These are phyloP conservation scores for Malthinus seriepunctatus DNA, from an alignment of 2,888 invertebrate species.

Conservation along the genomic window DNA sequence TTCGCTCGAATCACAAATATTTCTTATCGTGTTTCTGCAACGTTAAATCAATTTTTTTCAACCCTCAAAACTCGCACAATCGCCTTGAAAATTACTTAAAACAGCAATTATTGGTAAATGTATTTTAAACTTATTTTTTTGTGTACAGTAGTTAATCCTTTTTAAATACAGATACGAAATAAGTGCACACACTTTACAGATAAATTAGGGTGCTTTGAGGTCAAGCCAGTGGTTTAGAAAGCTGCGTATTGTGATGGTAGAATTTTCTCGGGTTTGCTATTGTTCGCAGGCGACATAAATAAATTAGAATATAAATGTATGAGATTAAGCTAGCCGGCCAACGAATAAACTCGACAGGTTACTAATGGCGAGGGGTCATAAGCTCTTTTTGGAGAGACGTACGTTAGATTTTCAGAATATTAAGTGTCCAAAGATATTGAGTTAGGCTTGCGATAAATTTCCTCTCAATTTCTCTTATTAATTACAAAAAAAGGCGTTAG, in stretches of 20 bases:
- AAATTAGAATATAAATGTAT: slow-evolving; percentile 45
- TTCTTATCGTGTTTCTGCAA: background rate
- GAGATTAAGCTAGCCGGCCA: slow-evolving; percentile 38
- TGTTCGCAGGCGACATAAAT: slow-evolving; percentile 41
- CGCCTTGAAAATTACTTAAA: background rate
- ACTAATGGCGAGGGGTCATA: slow-evolving; percentile 38
- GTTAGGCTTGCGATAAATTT: too few species aligned
- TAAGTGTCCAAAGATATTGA: background rate
- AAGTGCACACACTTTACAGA: slow-evolving; percentile 20
- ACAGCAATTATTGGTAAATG: background rate
- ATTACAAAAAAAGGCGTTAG: too few species aligned
- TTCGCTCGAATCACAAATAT: too few species aligned
- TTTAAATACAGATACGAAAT: slow-evolving; percentile 10
- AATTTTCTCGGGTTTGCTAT: slow-evolving; percentile 36
- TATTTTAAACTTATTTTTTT: slow-evolving; percentile 1
- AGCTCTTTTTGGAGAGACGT: slow-evolving; percentile 28
- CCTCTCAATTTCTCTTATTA: too few species aligned
- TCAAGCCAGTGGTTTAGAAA: slow-evolving; percentile 34
- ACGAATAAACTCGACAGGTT: slow-evolving; percentile 39
- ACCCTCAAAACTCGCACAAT: too few species aligned
- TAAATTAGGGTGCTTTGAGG: slow-evolving; percentile 30
- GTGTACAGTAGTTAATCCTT: background rate
- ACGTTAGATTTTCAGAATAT: slow-evolving; percentile 22
- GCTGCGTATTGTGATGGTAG: slow-evolving; percentile 36
- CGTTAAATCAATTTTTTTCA: background rate